Evolutionary conservation across 2,888 invertebrate genomes (phyloP), one percentile per base, ranked within the genome.

Genomic region (Pelosia muscerda): DNA sequence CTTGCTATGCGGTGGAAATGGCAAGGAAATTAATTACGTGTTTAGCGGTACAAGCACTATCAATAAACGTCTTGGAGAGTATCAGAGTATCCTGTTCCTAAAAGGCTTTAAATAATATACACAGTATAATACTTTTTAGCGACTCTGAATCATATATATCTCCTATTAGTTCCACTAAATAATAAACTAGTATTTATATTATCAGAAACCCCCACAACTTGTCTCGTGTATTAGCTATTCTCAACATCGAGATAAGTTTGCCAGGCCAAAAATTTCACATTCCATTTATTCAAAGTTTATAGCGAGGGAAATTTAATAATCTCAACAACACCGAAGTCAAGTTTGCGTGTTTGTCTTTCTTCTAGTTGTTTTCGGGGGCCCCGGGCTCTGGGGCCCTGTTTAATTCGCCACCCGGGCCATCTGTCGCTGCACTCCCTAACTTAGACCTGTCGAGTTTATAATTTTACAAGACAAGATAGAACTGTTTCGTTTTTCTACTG

Each of bases 331-430:
- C 81, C 79, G 79, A 80, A 77, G 72, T 79, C 79, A 88, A 89
- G 84, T 89, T 87, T 82, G 84, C 80, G 83, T 88, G 89, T 89
- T 89, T 88, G 88, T 88, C 84, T 87, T 87, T 85, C 86, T 85
- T 83, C 82, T 81, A 78, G 84, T 73, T 78, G 82, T 78, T 85
- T 79, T 77, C 79, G 72, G 76, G 75, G 65, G 63, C 57, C 62
- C 38, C 54, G 57, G 59, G 53, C 65, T 42, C 65, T 77, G 34
- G 76, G 77, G 75, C 49, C 71, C 74, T 69, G 72, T 79, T 78
- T 79, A 79, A 79, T 87, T 88, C 89, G 76, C 77, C 81, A 78
- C 84, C 83, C 79, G 80, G 80, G 81, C 88, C 89, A 90, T 88
- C 88, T 90, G 89, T 81, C 84, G 86, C 82, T 86, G 87, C 86